These are phyloP conservation scores for Urocitellus parryii DNA, from an alignment of 2,113 vertebrate species.

Conservation along the genomic window DNA sequence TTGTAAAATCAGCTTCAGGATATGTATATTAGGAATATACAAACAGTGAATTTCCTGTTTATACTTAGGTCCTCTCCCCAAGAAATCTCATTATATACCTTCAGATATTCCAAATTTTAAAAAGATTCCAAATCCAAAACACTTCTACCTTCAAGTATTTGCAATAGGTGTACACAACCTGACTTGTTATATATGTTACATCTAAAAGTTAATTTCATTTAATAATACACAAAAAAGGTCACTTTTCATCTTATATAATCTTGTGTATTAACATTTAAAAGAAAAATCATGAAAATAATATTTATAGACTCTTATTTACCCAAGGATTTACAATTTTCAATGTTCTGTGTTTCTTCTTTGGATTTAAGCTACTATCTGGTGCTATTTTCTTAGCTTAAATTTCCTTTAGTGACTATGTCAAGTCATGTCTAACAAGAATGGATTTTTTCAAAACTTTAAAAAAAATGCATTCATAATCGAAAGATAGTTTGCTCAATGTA, in stretches of 20 bases:
- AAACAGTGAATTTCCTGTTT: not conserved
- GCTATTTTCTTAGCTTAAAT: not conserved
- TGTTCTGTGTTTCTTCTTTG: not conserved
- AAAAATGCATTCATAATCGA: not conserved
- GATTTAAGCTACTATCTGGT: not conserved
- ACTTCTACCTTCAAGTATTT: no score
- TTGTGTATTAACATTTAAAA: not conserved
- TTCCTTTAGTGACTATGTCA: conserved; percentile 47
- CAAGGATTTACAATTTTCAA: not conserved
- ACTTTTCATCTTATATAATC: not conserved
- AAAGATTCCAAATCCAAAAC: not conserved
- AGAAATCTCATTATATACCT: not conserved
- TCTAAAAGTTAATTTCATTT: not conserved
- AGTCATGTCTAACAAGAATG: not conserved
- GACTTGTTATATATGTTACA: not conserved
- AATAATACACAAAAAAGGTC: not conserved
- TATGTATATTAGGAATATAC: not conserved
- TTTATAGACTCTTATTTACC: not conserved
- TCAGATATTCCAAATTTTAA: not conserved
- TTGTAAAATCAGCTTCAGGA: not conserved
- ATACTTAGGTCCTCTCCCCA: not conserved
- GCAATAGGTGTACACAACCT: not conserved
- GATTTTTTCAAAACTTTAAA: not conserved
- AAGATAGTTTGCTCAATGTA: not conserved
- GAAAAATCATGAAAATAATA: not conserved